These are phyloP conservation scores for Basileuterus tristriatus DNA, from an alignment of 2,797 vertebrate genomes.

Conservation along the genomic window DNA sequence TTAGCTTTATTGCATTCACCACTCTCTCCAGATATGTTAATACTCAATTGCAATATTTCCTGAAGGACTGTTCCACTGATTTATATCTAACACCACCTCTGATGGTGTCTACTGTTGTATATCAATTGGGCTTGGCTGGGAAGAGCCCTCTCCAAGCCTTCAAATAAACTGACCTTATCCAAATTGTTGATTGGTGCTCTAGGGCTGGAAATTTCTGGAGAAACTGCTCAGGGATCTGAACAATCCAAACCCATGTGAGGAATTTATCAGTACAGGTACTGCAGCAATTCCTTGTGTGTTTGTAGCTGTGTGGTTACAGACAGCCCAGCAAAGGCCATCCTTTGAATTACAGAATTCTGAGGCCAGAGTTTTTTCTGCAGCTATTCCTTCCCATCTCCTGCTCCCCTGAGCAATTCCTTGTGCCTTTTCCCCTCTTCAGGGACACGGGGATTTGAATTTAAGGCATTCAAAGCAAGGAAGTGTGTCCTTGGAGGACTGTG, in stretches of 20 bases:
- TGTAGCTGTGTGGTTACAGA: not conserved
- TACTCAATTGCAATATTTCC: not conserved
- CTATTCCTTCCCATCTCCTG: not conserved
- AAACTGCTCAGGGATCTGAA: not conserved
- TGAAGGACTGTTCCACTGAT: not conserved
- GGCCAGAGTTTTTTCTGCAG: not conserved
- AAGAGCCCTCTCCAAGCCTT: not conserved
- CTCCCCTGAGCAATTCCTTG: not conserved
- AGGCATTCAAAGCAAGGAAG: not conserved
- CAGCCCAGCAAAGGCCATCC: not conserved
- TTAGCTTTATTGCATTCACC: not conserved
- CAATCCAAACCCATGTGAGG: not conserved
- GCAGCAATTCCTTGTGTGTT: not conserved
- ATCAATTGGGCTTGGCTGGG: too few species aligned
- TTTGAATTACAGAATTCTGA: not conserved
- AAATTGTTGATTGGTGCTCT: not conserved
- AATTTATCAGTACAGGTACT: not conserved
- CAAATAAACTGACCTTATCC: not conserved
- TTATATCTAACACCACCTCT: not conserved
- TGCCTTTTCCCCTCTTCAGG: not conserved
- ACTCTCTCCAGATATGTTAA: not conserved
- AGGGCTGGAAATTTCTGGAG: not conserved
- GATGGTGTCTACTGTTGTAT: not conserved
- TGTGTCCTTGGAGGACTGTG: not conserved
- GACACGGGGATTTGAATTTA: not conserved